Conservation (phyloP, 2,797 vertebrate species). For the Coracias cyanogaster region DNA sequence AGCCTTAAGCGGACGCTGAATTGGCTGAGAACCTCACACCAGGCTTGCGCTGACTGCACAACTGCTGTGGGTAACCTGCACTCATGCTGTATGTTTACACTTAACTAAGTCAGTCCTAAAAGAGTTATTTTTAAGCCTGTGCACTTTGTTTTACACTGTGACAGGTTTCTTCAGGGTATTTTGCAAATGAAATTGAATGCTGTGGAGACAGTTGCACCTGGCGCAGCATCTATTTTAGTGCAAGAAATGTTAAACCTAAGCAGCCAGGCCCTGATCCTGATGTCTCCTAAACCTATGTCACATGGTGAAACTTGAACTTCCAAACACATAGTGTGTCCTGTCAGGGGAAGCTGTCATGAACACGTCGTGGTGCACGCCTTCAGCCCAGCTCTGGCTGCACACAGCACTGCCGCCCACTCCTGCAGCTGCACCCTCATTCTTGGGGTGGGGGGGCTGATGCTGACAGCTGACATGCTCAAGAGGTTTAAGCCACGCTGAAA, state of each 20-base stretch:
- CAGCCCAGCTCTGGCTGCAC: not conserved
- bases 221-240: conserved; percentile 81
- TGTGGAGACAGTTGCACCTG: conserved; percentile 82
- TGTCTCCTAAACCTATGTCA: conserved; percentile 73
- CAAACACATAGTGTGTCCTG: conserved; percentile 63
- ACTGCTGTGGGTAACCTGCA: conserved; percentile 25
- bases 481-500: not conserved
- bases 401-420: conserved; percentile 7
- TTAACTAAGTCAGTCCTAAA: not conserved
- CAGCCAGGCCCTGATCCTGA: conserved; percentile 62
- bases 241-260: conserved; percentile 78
- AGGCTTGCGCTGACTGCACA: not conserved
- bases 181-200: conserved; percentile 79
- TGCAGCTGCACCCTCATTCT: not conserved
- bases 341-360: conserved; percentile 63
- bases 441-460: not conserved
- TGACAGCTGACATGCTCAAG: conserved; percentile 9
- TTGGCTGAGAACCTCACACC: not conserved
- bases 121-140: not conserved
- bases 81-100: conserved; percentile 74
- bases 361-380: conserved; percentile 6
- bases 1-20: not conserved
- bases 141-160: conserved; percentile 74
- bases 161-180: conserved; percentile 69
- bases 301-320: conserved; percentile 81